phyloP scores from a whole-genome alignment of 2,113 vertebrate species.

The Notiomystis cincta region DNA sequence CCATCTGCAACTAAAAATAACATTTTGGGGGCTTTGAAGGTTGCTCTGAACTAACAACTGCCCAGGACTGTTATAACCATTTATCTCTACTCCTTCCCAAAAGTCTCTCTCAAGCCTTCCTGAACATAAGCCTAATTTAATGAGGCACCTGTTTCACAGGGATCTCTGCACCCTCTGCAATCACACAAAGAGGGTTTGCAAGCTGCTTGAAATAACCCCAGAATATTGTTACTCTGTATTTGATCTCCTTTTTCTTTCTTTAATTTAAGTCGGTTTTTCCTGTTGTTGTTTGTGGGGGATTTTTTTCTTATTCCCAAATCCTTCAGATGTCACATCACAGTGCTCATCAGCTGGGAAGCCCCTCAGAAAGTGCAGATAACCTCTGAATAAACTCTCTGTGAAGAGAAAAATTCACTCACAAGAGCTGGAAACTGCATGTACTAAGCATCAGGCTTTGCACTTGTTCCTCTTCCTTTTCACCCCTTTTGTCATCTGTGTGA shows the following conservation, averaged over 20 bases:
- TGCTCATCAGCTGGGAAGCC: not conserved
- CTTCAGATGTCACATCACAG: not conserved
- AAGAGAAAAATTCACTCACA: not conserved
- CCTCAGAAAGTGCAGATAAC: not conserved
- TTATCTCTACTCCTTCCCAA: not conserved
- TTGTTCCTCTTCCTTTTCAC: not conserved
- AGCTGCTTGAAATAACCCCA: not conserved
- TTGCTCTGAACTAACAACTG: conserved; percentile 16
- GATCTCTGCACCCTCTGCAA: not conserved
- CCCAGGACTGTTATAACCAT: conserved; percentile 29
- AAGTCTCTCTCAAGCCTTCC: not conserved
- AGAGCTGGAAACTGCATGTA: not conserved
- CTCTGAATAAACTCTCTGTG: not conserved
- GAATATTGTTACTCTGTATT: not conserved
- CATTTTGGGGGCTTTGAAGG: conserved; percentile 53
- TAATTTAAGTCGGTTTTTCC: not conserved
- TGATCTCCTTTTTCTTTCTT: not conserved
- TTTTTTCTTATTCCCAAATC: not conserved
- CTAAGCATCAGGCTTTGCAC: not conserved
- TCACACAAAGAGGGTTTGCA: not conserved
- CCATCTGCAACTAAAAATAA: conserved; percentile 70
- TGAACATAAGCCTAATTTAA: conserved; percentile 23
- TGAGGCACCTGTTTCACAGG: conserved; percentile 12
- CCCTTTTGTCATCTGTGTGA: not conserved
- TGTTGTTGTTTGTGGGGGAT: not conserved